Percentiles rank a stretch among this genome's conserved stretches.
These are phyloP conservation scores for Tauraco erythrolophus DNA, from an alignment of 2,113 vertebrate genomes.

Conservation along the genomic window DNA sequence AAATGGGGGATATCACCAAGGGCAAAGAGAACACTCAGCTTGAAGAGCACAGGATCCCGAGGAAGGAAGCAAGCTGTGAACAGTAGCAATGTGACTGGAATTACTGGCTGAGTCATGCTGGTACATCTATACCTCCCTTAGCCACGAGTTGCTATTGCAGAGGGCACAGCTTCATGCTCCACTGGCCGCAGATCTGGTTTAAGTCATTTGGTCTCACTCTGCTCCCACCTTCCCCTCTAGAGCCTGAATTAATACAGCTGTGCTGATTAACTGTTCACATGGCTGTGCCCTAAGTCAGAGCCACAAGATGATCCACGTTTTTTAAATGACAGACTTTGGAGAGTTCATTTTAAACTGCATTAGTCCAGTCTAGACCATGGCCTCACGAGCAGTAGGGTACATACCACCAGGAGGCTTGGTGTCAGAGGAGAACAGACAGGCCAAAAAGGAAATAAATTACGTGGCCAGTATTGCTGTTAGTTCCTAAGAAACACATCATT, in stretches of 20 bases:
- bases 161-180: background rate
- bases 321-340: background rate
- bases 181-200: background rate
- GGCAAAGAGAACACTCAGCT: background rate
- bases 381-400: background rate
- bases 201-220: background rate
- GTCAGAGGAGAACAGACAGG: background rate
- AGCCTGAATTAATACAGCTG: background rate
- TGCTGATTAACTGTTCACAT: background rate
- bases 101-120: background rate
- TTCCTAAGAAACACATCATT: background rate
- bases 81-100: background rate
- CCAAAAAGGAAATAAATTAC: background rate
- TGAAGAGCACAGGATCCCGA: background rate
- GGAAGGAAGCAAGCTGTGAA: background rate
- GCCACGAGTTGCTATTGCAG: background rate
- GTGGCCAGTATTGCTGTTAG: background rate
- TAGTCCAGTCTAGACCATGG: background rate
- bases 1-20: background rate
- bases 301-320: background rate
- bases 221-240: background rate
- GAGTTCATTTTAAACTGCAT: background rate
- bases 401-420: background rate
- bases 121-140: background rate
- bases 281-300: background rate